phyloP scores from a whole-genome alignment of 2,797 vertebrate genomes.

The Cichlasoma orientale region DNA sequence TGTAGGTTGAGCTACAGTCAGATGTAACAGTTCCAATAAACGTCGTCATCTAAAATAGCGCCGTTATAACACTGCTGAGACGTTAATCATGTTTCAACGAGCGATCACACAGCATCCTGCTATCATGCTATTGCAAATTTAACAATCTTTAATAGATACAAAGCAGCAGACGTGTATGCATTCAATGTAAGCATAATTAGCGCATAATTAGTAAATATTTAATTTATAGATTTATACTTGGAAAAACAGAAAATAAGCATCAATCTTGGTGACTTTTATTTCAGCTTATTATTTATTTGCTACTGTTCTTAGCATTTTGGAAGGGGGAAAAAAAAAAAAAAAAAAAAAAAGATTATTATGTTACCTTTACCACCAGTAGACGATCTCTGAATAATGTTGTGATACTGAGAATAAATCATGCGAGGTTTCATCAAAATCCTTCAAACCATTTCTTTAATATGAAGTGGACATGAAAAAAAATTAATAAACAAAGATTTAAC shows the following conservation, averaged over 20 bases:
- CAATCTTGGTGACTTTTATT: background rate
- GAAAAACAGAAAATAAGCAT: background rate
- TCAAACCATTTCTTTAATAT: no score
- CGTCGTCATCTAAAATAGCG: background rate
- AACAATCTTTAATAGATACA: background rate
- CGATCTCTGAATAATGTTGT: no score
- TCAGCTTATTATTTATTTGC: background rate
- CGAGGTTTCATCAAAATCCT: no score
- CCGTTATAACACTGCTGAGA: background rate
- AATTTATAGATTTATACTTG: background rate
- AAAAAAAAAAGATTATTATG: no score
- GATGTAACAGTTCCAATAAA: conserved; percentile 14
- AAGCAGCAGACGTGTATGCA: background rate
- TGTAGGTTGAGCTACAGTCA: conserved; percentile 18
- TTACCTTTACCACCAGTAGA: no score
- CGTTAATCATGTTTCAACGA: background rate
- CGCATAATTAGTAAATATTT: no score
- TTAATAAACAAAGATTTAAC: no score
- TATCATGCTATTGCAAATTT: background rate
- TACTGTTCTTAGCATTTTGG: background rate
- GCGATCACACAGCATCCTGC: background rate
- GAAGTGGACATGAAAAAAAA: no score
- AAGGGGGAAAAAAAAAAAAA: fast-evolving
- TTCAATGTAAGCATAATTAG: background rate
- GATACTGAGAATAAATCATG: no score